Conservation (phyloP, 2,888 invertebrate genomes). For the Agonopterix heracliana region DNA sequence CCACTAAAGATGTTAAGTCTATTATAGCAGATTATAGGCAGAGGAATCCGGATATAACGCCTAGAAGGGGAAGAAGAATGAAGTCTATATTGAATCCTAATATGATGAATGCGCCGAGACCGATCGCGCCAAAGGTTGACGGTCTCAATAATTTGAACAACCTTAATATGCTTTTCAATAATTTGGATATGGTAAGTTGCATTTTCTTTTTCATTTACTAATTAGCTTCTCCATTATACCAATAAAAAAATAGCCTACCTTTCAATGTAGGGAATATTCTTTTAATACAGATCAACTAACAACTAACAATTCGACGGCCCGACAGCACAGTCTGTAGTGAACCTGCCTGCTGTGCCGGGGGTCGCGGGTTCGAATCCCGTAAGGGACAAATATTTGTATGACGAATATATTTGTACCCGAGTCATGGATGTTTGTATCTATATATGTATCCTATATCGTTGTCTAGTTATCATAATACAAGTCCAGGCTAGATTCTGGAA, state of each 20-base stretch:
- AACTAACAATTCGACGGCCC: too few relatives aligned
- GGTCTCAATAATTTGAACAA: conserved; percentile 40
- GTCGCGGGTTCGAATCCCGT: too few relatives aligned
- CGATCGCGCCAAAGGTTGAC: conserved; percentile 62
- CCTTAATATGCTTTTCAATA: conserved; percentile 65
- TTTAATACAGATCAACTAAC: too few relatives aligned
- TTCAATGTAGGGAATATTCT: too few relatives aligned
- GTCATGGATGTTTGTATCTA: too few relatives aligned
- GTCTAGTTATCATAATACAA: too few relatives aligned
- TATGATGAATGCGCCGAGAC: conserved; percentile 60
- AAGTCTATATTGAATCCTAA: conserved; percentile 70
- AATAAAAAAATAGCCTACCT: not conserved
- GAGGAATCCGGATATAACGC: conserved; percentile 84
- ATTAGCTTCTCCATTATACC: not conserved
- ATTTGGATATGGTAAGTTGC: conserved; percentile 67
- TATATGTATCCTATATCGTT: too few relatives aligned
- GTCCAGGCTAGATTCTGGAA: too few relatives aligned
- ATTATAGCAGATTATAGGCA: conserved; percentile 89
- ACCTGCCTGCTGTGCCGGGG: too few relatives aligned
- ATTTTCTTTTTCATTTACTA: not conserved
- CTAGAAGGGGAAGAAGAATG: conserved; percentile 80
- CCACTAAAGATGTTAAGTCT: conserved; percentile 88
- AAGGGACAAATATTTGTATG: too few relatives aligned
- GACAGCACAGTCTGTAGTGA: too few relatives aligned
- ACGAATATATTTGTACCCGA: too few relatives aligned